Evolutionary conservation across 1,140 invertebrate genomes (phyloP).

Genomic region (Neotoxoptera formosana): DNA sequence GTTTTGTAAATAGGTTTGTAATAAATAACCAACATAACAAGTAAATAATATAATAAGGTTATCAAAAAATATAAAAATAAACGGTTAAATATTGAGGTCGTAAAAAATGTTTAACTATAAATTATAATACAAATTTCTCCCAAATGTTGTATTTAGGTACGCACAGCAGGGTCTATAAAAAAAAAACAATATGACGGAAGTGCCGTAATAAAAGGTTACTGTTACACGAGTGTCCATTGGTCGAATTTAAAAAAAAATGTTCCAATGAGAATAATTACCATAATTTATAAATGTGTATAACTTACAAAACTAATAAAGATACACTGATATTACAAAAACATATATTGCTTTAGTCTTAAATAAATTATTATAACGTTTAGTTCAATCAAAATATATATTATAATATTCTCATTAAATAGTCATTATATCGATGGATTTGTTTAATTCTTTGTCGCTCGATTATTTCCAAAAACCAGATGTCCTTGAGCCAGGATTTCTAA

Average conservation of each 20-base stretch:
- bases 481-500: slow-evolving; percentile 39
- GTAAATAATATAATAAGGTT: not conserved
- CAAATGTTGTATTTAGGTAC: not conserved
- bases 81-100: not conserved
- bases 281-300: not conserved
- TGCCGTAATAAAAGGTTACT: not conserved
- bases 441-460: not conserved
- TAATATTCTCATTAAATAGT: not conserved
- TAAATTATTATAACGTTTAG: not conserved
- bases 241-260: not conserved
- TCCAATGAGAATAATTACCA: not conserved
- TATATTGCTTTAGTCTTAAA: not conserved
- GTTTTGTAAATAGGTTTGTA: not conserved
- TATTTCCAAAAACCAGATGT: slow-evolving; percentile 33
- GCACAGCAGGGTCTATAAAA: slow-evolving; percentile 22
- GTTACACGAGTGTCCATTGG: not conserved
- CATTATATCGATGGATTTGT: not conserved
- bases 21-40: not conserved
- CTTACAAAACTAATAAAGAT: not conserved
- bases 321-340: not conserved
- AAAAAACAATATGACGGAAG: not conserved
- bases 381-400: not conserved
- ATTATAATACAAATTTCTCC: not conserved
- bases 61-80: not conserved
- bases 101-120: slow-evolving; percentile 28